A percentile compares a stretch with the other conserved stretches of the same genome.
Evolutionary conservation across 2,113 vertebrate genomes (phyloP).

Genomic region (Chionomys nivalis): DNA sequence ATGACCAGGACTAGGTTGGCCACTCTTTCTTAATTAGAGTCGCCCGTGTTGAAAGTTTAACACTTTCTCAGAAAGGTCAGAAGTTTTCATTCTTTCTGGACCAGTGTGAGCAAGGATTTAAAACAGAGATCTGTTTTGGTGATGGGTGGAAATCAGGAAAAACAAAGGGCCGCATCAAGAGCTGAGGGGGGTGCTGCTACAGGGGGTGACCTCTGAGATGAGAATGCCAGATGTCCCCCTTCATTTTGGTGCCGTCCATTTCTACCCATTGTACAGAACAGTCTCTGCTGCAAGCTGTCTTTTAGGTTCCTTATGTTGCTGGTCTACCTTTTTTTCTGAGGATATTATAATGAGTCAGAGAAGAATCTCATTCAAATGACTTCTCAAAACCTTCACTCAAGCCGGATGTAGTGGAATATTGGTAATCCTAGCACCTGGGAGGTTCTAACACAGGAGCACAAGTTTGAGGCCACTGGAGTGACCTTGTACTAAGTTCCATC

Average conservation of each 20-base stretch:
- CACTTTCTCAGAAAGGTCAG: neutral
- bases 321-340: neutral
- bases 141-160: conserved; percentile 60
- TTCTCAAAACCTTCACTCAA: neutral
- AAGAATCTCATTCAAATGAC: neutral
- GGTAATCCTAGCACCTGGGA: neutral
- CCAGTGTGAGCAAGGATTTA: conserved; percentile 1
- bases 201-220: neutral
- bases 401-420: neutral
- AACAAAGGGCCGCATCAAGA: neutral
- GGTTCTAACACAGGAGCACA: neutral
- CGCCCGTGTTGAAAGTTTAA: conserved; percentile 20
- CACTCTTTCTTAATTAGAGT: neutral
- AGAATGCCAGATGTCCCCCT: neutral
- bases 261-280: neutral
- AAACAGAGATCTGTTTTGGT: conserved; percentile 2
- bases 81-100: conserved; percentile 6
- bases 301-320: neutral
- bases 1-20: neutral
- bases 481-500: neutral
- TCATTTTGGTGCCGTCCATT: neutral
- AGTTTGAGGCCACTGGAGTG: neutral
- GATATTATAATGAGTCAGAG: neutral
- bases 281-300: neutral
- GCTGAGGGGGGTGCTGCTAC: neutral